Evolutionary conservation across 2,113 vertebrate genomes (phyloP).

Genomic region (Xiphophorus maculatus): DNA sequence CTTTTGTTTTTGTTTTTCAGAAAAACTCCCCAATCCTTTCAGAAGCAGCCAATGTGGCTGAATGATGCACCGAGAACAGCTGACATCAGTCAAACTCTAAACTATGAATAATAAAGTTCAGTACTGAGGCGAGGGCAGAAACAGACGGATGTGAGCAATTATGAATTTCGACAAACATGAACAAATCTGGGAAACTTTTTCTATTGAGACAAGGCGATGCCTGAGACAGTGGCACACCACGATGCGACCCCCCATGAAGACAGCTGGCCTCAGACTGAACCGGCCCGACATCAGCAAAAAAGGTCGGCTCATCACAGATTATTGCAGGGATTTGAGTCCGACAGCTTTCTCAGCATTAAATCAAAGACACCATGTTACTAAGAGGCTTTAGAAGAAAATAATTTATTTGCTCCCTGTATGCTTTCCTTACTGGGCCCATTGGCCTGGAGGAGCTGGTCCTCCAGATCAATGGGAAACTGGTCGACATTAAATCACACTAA

Average conservation of each 20-base stretch:
- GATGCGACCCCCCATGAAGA: slow-evolving; percentile 21
- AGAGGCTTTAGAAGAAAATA: slow-evolving; percentile 63
- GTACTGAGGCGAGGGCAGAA: background rate
- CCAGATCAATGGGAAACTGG: background rate
- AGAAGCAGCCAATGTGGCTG: background rate
- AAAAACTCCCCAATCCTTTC: background rate
- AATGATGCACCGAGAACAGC: background rate
- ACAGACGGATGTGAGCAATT: background rate
- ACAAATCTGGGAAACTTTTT: background rate
- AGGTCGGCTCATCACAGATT: slow-evolving; percentile 65
- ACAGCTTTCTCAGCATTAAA: slow-evolving; percentile 67
- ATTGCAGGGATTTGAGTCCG: slow-evolving; percentile 62
- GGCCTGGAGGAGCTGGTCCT: background rate
- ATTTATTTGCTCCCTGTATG: slow-evolving; percentile 24
- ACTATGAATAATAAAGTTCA: background rate
- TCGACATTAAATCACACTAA: background rate
- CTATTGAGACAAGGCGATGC: background rate
- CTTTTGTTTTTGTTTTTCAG: background rate
- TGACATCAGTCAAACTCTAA: slow-evolving; percentile 16
- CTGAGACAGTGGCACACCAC: slow-evolving; percentile 7
- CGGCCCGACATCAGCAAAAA: slow-evolving; percentile 51
- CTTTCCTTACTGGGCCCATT: slow-evolving; percentile 14
- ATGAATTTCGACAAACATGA: background rate
- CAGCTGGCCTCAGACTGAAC: slow-evolving; percentile 46
- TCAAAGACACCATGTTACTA: slow-evolving; percentile 61